Conservation (phyloP, 2,888 invertebrate species). For the Neuroscelio doddi region DNA sequence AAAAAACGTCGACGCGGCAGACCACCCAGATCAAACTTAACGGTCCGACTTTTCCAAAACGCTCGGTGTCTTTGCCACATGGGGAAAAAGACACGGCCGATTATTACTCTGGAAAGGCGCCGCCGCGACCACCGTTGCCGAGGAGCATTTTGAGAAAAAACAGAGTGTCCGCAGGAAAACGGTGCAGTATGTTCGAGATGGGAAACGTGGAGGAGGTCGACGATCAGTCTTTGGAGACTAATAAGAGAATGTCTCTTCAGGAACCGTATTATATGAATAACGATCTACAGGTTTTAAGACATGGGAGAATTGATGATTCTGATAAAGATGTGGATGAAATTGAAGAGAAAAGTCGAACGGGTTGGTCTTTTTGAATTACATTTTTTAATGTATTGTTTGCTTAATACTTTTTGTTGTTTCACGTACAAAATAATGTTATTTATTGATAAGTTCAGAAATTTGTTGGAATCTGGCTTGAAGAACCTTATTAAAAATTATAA, state of each 20-base stretch:
- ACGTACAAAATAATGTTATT: too few species aligned
- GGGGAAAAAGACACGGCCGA: conserved; percentile 72
- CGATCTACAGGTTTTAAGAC: conserved; percentile 61
- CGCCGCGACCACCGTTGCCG: conserved; percentile 82
- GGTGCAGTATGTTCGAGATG: conserved; percentile 89
- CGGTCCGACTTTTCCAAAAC: conserved; percentile 78
- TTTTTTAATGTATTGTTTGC: neutral
- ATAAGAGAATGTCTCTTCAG: conserved; percentile 83
- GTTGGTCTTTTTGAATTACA: conserved; percentile 33
- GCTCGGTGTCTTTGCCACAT: conserved; percentile 78
- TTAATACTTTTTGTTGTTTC: too few species aligned
- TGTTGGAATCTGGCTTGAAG: too few species aligned
- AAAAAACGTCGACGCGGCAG: conserved; percentile 51
- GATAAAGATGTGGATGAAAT: conserved; percentile 71
- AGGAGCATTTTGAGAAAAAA: conserved; percentile 81
- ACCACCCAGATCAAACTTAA: conserved; percentile 55
- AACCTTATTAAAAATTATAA: too few species aligned
- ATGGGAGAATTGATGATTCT: conserved; percentile 61
- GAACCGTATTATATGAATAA: conserved; percentile 79
- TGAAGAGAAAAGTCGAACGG: conserved; percentile 64
- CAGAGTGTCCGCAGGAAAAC: conserved; percentile 61
- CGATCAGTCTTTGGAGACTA: conserved; percentile 73
- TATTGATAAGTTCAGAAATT: too few species aligned
- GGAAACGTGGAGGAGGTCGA: conserved; percentile 75
- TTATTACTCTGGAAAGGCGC: conserved; percentile 69